These are phyloP conservation scores for Nipponia nippon DNA, from an alignment of 2,113 vertebrate species.

Conservation along the genomic window DNA sequence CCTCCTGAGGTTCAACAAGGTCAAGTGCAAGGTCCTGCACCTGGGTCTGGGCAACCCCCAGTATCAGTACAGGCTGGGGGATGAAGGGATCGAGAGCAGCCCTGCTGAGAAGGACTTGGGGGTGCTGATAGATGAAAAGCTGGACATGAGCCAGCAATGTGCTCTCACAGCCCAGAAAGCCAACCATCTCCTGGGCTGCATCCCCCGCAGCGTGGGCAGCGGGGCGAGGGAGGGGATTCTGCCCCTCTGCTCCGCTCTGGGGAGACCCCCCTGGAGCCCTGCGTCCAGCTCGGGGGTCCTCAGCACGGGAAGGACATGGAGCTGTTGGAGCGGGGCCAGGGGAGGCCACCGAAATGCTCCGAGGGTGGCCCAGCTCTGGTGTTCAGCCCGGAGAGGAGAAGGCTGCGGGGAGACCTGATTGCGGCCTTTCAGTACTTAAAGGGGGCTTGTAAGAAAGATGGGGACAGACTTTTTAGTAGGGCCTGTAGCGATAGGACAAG, in stretches of 20 bases:
- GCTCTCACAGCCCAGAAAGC: not conserved
- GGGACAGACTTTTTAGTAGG: not conserved
- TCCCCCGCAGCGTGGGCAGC: too few species aligned
- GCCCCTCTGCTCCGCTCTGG: not conserved
- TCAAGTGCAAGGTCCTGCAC: not conserved
- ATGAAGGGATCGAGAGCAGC: not conserved
- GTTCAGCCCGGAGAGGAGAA: not conserved
- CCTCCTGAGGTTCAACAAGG: not conserved
- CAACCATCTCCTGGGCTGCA: not conserved
- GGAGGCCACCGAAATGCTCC: accelerated
- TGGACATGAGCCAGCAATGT: not conserved
- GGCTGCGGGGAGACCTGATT: too few species aligned
- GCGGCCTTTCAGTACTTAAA: not conserved
- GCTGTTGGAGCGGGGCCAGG: not conserved
- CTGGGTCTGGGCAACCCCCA: accelerated
- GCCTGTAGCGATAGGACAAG: not conserved
- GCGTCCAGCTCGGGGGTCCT: too few species aligned
- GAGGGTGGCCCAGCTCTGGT: not conserved
- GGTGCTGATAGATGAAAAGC: not conserved
- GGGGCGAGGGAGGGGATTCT: not conserved
- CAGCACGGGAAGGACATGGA: too few species aligned
- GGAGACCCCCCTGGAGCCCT: not conserved
- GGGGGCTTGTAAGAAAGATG: not conserved
- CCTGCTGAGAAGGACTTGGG: not conserved
- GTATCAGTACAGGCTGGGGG: too few species aligned